phyloP scores from a whole-genome alignment of 1,140 invertebrate species.

The Phymastichus coffea region DNA sequence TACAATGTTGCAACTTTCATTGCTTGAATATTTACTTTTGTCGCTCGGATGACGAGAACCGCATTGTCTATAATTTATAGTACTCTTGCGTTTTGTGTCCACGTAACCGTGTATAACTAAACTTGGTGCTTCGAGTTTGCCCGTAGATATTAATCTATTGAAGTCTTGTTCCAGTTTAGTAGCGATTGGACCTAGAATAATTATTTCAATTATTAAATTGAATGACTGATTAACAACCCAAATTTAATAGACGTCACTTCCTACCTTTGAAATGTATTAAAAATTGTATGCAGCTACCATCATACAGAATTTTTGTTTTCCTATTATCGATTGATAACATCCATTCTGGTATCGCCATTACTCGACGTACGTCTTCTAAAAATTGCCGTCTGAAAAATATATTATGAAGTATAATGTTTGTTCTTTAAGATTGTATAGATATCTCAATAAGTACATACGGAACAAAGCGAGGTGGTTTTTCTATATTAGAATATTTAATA shows the following conservation, averaged over 20 bases:
- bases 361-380: constrained; percentile 75
- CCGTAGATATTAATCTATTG: constrained; percentile 70
- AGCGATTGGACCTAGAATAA: constrained; percentile 66
- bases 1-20: too few relatives aligned
- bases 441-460: constrained; percentile 63
- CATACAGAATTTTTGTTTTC: constrained; percentile 74
- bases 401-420: background rate
- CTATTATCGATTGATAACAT: constrained; percentile 82
- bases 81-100: constrained; percentile 68
- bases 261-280: constrained; percentile 81
- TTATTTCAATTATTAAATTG: background rate
- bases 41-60: constrained; percentile 69
- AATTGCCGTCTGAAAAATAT: constrained; percentile 70
- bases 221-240: background rate
- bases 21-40: too few relatives aligned
- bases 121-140: constrained; percentile 71
- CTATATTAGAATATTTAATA: constrained; percentile 85
- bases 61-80: constrained; percentile 71
- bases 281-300: constrained; percentile 83
- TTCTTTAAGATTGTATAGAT: background rate
- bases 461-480: constrained; percentile 83
- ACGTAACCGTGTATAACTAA: constrained; percentile 77
- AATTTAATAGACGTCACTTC: background rate
- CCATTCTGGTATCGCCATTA: constrained; percentile 88
- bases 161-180: constrained; percentile 77